Percentiles rank a stretch among this genome's conserved stretches.
phyloP scores from a whole-genome alignment of 2,113 vertebrate genomes.

The Rhinolophus sinicus region DNA sequence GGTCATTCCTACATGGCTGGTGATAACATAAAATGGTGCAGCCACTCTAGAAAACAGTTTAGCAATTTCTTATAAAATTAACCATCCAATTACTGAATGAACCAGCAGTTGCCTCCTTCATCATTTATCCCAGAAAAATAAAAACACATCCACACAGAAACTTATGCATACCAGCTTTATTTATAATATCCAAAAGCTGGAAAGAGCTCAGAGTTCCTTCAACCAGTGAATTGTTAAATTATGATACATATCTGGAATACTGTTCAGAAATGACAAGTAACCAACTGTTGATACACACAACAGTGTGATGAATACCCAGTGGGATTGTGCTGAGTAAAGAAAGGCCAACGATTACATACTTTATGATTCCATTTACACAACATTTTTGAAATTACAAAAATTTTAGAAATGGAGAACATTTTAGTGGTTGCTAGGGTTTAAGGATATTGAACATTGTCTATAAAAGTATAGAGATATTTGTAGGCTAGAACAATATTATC shows the following conservation, averaged over 20 bases:
- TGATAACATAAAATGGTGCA: not conserved
- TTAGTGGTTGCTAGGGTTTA: not conserved
- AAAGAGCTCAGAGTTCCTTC: not conserved
- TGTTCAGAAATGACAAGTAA: not conserved
- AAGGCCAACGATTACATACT: not conserved
- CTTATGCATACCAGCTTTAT: not conserved
- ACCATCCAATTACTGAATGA: not conserved
- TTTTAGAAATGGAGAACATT: not conserved
- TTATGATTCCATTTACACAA: not conserved
- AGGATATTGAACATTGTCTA: not conserved
- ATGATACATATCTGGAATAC: accelerated
- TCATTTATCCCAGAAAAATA: not conserved
- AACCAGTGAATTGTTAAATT: not conserved
- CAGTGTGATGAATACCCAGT: not conserved
- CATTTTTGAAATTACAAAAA: not conserved
- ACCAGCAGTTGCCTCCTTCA: not conserved
- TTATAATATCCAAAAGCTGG: not conserved
- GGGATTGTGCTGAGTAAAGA: not conserved
- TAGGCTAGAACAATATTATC: not conserved
- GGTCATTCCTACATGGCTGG: not conserved
- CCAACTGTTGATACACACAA: not conserved
- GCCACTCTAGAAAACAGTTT: not conserved
- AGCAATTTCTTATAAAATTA: not conserved
- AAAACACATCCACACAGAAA: not conserved
- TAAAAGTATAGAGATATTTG: not conserved